Conservation (phyloP, 2,888 invertebrate genomes). For the Acanthosepion pharaonis region DNA sequence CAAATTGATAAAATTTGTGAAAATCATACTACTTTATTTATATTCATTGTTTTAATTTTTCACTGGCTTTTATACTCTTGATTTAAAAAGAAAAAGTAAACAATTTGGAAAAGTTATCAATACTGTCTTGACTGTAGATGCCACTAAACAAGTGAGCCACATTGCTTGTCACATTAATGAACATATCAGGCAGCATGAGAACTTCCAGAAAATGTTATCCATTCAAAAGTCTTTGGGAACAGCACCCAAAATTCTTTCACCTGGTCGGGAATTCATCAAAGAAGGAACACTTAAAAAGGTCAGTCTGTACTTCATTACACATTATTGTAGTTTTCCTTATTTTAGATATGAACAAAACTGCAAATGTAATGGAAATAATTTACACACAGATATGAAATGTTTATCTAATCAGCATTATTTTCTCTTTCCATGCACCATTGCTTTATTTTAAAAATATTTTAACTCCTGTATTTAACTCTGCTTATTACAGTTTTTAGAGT, state of each 20-base stretch:
- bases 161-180: constrained; percentile 84
- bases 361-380: no score
- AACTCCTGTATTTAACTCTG: no score
- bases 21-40: not conserved
- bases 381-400: no score
- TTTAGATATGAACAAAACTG: no score
- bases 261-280: constrained; percentile 82
- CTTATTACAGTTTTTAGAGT: no score
- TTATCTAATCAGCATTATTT: no score
- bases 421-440: no score
- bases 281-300: constrained; percentile 76
- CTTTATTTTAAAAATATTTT: no score
- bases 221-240: constrained; percentile 81
- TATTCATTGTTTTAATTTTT: not conserved
- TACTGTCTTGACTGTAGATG: constrained; percentile 76
- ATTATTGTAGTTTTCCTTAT: constrained; percentile 82
- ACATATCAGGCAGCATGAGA: constrained; percentile 84
- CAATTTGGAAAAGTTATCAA: not conserved
- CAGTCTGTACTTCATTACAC: constrained; percentile 50
- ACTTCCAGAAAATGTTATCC: constrained; percentile 81
- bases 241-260: constrained; percentile 81
- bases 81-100: not conserved
- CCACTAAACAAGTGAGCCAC: constrained; percentile 81
- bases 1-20: no score
- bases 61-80: not conserved